Conservation (phyloP, 2,888 invertebrate species). For the Mechanitis messenoides region DNA sequence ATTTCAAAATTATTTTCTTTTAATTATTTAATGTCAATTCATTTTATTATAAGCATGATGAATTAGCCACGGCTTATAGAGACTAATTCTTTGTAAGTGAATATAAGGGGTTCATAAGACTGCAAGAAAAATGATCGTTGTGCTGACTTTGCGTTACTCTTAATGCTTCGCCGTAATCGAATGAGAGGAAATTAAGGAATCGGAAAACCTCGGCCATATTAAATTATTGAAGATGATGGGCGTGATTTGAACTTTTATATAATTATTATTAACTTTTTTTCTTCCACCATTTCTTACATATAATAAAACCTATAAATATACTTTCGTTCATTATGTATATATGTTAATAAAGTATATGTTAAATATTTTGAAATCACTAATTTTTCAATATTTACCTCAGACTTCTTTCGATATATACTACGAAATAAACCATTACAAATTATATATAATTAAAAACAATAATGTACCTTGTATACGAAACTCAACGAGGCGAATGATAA, state of each 20-base stretch:
- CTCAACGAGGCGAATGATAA: conserved; percentile 25
- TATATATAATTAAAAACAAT: conserved; percentile 7
- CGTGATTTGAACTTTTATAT: conserved; percentile 23
- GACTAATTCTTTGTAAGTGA: conserved; percentile 58
- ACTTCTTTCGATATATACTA: too few species aligned
- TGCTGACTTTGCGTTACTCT: conserved; percentile 58
- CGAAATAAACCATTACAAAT: not conserved
- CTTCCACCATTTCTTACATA: too few species aligned
- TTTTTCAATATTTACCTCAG: not conserved
- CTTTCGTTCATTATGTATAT: too few species aligned
- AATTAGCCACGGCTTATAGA: conserved; percentile 62
- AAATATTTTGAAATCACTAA: too few species aligned
- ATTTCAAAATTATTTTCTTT: not conserved
- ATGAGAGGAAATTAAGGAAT: conserved; percentile 57
- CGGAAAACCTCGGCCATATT: conserved; percentile 48
- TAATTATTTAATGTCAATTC: conserved; percentile 20
- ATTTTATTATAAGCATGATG: conserved; percentile 44
- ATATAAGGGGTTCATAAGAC: conserved; percentile 53
- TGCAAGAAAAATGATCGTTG: conserved; percentile 61
- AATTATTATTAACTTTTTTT: not conserved
- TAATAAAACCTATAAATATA: too few species aligned
- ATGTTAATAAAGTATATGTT: too few species aligned
- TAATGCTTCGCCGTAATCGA: conserved; percentile 58
- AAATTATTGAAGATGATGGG: conserved; percentile 27
- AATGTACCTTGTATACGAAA: conserved; percentile 5